Conservation (phyloP, 2,888 invertebrate species). For the Pelosia muscerda region DNA sequence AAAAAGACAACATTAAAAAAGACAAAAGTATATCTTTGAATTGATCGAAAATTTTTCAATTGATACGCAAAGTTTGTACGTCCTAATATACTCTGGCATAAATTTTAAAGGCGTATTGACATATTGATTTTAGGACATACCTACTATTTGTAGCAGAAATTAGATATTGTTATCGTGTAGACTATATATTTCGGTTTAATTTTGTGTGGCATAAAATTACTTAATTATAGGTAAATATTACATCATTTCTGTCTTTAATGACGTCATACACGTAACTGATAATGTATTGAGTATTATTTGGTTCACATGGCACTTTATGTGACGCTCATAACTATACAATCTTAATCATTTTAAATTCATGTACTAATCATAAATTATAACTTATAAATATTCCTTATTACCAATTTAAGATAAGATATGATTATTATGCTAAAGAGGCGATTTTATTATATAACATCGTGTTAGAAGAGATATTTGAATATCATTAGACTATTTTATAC, state of each 20-base stretch:
- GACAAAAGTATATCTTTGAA: neutral
- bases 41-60: neutral
- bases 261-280: constrained; percentile 6
- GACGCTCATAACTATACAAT: constrained; percentile 21
- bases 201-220: no score
- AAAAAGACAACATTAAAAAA: no score
- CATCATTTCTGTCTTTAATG: no score
- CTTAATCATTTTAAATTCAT: constrained; percentile 12
- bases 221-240: no score
- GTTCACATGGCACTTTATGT: constrained; percentile 53
- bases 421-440: constrained; percentile 13
- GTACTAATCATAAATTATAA: constrained; percentile 8
- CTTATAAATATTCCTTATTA: constrained; percentile 1
- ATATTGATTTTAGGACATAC: no score
- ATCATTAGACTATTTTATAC: constrained; percentile 29
- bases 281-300: constrained; percentile 35
- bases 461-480: constrained; percentile 20
- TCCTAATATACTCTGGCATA: no score
- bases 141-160: no score
- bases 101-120: no score
- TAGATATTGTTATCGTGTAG: no score
- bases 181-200: no score
- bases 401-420: constrained; percentile 11
- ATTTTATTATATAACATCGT: constrained; percentile 1
- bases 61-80: no score